Conservation (phyloP, 2,888 invertebrate genomes). For the Spodoptera picta region DNA sequence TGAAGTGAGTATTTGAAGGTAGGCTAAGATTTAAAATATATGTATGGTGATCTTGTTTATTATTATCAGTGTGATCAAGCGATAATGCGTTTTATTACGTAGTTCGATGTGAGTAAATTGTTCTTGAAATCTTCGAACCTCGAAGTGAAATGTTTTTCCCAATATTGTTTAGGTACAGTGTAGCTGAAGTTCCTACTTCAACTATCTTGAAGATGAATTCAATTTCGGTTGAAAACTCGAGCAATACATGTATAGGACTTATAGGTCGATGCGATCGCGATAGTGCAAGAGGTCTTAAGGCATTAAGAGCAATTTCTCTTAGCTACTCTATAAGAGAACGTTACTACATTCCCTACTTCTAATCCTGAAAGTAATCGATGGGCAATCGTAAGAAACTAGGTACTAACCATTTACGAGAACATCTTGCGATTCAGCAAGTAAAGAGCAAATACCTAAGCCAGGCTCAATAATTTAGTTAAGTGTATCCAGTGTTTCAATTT, state of each 20-base stretch:
- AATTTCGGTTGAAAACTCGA: slow-evolving; percentile 15
- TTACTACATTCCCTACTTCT: slow-evolving; percentile 21
- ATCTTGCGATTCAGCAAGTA: slow-evolving; percentile 2
- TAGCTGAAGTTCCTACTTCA: not conserved
- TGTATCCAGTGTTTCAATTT: slow-evolving; percentile 5
- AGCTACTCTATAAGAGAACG: slow-evolving; percentile 20
- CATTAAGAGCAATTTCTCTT: slow-evolving; percentile 30
- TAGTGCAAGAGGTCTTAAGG: slow-evolving; percentile 26
- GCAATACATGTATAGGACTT: slow-evolving; percentile 19
- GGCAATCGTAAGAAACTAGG: slow-evolving; percentile 3
- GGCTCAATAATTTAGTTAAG: slow-evolving; percentile 8
- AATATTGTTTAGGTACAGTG: not conserved
- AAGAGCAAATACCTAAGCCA: not conserved
- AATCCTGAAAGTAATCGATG: slow-evolving; percentile 16
- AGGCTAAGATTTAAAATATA: no score
- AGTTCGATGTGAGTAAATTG: no score
- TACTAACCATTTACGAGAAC: slow-evolving; percentile 1
- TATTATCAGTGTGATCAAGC: no score
- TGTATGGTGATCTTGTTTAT: no score
- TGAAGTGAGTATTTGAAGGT: no score
- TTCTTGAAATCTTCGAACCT: no score
- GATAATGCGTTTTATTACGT: no score
- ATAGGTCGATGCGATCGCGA: not conserved
- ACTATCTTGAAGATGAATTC: slow-evolving; percentile 13
- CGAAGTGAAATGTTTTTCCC: no score